Percentiles rank a stretch among this genome's conserved stretches.
Evolutionary conservation across 2,888 invertebrate species (phyloP).

Genomic region (Torymus aiolomorphi): DNA sequence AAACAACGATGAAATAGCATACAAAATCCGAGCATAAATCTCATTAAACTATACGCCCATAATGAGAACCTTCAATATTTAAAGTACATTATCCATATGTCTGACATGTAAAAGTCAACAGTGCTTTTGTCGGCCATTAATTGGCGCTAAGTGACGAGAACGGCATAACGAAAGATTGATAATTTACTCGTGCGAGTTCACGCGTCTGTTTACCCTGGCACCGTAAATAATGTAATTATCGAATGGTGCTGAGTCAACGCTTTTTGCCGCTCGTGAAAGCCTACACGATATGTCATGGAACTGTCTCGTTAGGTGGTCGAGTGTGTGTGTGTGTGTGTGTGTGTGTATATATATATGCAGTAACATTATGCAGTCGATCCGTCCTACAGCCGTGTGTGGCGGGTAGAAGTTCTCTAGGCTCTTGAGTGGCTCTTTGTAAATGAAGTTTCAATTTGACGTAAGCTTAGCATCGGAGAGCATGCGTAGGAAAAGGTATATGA

Average conservation of each 20-base stretch:
- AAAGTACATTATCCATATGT: too few relatives aligned
- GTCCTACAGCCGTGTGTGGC: neutral
- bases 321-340: too few relatives aligned
- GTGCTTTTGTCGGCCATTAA: neutral
- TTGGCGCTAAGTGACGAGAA: conserved; percentile 27
- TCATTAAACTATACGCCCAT: too few relatives aligned
- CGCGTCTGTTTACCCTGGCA: conserved; percentile 15
- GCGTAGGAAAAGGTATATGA: too few relatives aligned
- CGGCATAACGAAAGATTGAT: conserved; percentile 28
- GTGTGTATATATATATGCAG: neutral
- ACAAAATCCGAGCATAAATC: too few relatives aligned
- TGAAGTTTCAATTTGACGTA: neutral
- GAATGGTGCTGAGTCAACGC: conserved; percentile 48
- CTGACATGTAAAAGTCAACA: too few relatives aligned
- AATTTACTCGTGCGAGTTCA: conserved; percentile 15
- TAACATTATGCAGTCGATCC: neutral
- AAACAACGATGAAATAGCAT: too few relatives aligned
- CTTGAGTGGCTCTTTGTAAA: neutral
- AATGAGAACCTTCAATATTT: too few relatives aligned
- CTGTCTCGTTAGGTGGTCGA: conserved; percentile 4
- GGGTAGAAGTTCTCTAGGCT: neutral
- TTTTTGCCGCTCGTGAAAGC: conserved; percentile 39
- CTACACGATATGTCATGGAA: conserved; percentile 8
- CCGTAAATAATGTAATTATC: conserved; percentile 47
- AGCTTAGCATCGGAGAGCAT: too few relatives aligned